Percentiles rank a stretch among this genome's conserved stretches.
Evolutionary conservation across 1,140 invertebrate species (phyloP).

Genomic region (Calephelis nemesis): DNA sequence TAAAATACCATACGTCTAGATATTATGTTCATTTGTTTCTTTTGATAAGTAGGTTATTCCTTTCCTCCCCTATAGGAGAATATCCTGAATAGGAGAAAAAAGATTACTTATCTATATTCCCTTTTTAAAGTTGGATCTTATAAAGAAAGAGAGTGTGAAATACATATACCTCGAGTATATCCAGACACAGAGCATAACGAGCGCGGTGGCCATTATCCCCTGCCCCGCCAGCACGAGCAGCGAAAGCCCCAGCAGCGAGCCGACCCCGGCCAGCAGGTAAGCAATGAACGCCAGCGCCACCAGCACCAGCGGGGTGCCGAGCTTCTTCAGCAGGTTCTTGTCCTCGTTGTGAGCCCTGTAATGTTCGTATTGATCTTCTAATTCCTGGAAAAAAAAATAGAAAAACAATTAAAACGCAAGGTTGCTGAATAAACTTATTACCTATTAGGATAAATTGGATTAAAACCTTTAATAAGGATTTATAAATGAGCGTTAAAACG

Average conservation of each 20-base stretch:
- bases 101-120: no score
- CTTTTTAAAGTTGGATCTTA: no score
- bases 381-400: constrained; percentile 80
- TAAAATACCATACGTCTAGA: no score
- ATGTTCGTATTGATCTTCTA: constrained; percentile 90
- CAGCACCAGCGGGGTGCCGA: constrained; percentile 94
- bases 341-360: constrained; percentile 95
- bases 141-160: neutral
- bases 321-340: constrained; percentile 97
- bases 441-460: no score
- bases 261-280: constrained; percentile 90
- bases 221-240: constrained; percentile 91
- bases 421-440: no score
- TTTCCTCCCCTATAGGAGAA: no score
- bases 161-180: constrained; percentile 87
- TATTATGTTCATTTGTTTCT: no score
- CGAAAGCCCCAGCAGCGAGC: constrained; percentile 89
- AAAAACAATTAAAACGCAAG: neutral
- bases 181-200: constrained; percentile 85
- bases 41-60: no score
- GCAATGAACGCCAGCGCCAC: constrained; percentile 88
- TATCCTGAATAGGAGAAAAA: no score
- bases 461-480: no score
- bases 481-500: no score
- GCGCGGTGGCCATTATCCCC: constrained; percentile 87